These are phyloP conservation scores for Spongia lamella DNA, from an alignment of 37 sponge, comb jelly and placozoan genomes.

Conservation along the genomic window DNA sequence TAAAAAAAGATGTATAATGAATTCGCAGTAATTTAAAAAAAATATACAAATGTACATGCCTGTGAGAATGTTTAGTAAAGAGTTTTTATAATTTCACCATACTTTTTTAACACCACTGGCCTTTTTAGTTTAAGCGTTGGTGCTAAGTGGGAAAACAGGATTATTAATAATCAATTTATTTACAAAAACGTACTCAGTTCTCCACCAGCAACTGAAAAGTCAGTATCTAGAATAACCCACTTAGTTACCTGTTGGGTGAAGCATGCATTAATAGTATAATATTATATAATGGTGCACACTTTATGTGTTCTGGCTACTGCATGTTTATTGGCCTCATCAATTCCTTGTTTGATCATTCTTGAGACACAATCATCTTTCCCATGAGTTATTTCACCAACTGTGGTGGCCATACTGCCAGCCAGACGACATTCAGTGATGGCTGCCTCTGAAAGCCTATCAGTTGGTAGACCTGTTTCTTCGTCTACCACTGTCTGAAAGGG, in stretches of 20 bases:
- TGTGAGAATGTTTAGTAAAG: too few relatives aligned
- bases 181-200: slow-evolving; percentile 68
- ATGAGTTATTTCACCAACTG: slow-evolving; percentile 59
- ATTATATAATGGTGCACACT: slow-evolving; percentile 1
- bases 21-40: too few relatives aligned
- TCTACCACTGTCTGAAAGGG: slow-evolving; percentile 40
- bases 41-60: too few relatives aligned
- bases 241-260: slow-evolving; percentile 45
- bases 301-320: slow-evolving; percentile 54
- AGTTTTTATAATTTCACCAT: slow-evolving; percentile 72
- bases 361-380: slow-evolving; percentile 50
- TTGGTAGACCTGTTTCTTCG: slow-evolving; percentile 56
- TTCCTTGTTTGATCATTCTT: slow-evolving; percentile 75
- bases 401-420: slow-evolving; percentile 52
- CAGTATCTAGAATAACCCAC: slow-evolving; percentile 76
- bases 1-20: too few relatives aligned
- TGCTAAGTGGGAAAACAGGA: slow-evolving; percentile 28
- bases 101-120: slow-evolving; percentile 41
- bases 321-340: slow-evolving; percentile 64
- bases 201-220: slow-evolving; percentile 76
- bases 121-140: slow-evolving; percentile 84
- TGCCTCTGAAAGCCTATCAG: slow-evolving; percentile 30
- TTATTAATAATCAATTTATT: neutral
- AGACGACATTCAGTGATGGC: slow-evolving; percentile 38
- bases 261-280: neutral